These are phyloP conservation scores for Notechis scutatus DNA, from an alignment of 2,113 vertebrate species.

Conservation along the genomic window DNA sequence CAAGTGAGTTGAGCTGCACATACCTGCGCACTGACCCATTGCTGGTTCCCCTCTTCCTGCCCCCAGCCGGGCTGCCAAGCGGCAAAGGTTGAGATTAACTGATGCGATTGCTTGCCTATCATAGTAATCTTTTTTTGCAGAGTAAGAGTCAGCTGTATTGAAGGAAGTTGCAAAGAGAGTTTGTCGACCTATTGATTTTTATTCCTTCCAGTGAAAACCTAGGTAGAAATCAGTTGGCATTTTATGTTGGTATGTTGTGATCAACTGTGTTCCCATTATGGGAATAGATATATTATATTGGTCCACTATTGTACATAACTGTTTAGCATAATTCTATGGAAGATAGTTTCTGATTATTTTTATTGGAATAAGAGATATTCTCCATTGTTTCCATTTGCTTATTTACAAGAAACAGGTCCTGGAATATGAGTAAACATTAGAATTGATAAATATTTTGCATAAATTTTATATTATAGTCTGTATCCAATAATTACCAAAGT, in stretches of 20 bases:
- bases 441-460: neutral
- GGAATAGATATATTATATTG: neutral
- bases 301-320: neutral
- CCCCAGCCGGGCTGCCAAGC: neutral
- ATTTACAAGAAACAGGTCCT: neutral
- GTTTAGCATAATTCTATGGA: neutral
- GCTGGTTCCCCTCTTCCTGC: neutral
- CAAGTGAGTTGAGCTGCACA: neutral
- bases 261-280: neutral
- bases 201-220: neutral
- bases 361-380: neutral
- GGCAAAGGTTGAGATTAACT: neutral
- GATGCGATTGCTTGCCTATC: neutral
- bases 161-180: neutral
- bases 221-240: neutral
- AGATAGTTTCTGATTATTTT: neutral
- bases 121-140: neutral
- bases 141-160: neutral
- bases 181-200: neutral
- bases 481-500: neutral
- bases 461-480: neutral
- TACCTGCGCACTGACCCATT: fast-evolving
- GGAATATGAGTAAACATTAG: neutral
- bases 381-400: neutral
- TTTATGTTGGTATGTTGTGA: neutral